Evolutionary conservation across 2,888 invertebrate species (phyloP).

Genomic region (Agrypnus murinus): DNA sequence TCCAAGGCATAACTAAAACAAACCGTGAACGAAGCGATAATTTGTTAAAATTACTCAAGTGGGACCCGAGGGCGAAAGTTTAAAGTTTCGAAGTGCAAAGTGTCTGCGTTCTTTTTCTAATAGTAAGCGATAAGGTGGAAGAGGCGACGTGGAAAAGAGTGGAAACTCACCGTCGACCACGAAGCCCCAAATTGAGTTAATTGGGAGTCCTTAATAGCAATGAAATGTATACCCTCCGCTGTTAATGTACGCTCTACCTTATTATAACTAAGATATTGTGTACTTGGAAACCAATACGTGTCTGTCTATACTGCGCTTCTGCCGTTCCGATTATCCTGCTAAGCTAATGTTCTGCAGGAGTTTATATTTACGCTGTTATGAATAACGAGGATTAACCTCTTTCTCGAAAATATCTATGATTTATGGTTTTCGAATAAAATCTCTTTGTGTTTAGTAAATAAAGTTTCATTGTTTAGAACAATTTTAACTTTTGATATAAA

Average conservation of each 20-base stretch:
- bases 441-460: neutral
- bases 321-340: constrained; percentile 27
- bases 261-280: constrained; percentile 60
- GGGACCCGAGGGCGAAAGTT: constrained; percentile 23
- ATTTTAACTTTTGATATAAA: too few species aligned
- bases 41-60: constrained; percentile 32
- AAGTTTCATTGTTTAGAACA: too few species aligned
- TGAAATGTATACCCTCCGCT: constrained; percentile 62
- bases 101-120: constrained; percentile 32
- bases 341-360: constrained; percentile 10
- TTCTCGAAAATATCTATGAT: neutral
- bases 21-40: constrained; percentile 16
- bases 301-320: constrained; percentile 41
- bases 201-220: constrained; percentile 62
- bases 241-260: constrained; percentile 61
- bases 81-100: constrained; percentile 30
- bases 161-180: constrained; percentile 36
- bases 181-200: constrained; percentile 63
- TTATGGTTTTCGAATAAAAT: neutral
- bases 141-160: constrained; percentile 35
- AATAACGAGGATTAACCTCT: constrained; percentile 8
- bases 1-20: constrained; percentile 1
- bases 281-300: constrained; percentile 59
- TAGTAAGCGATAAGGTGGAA: constrained; percentile 2
- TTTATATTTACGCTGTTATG: constrained; percentile 46